Percentiles rank a stretch among this genome's conserved stretches.
Evolutionary conservation across 2,888 invertebrate species (phyloP).

Genomic region (Limulus polyphemus): DNA sequence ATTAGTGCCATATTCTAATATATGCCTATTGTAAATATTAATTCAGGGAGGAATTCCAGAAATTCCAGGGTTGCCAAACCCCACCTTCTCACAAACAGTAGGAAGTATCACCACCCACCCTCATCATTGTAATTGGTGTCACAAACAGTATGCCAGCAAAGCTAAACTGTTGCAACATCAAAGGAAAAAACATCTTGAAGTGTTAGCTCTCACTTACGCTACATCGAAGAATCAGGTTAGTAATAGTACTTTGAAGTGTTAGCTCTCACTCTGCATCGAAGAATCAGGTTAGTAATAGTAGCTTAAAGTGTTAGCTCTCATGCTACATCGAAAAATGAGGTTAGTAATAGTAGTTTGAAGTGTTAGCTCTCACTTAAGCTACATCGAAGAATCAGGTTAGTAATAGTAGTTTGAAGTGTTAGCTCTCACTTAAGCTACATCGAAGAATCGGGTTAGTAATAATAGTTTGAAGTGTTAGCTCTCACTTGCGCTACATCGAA

Average conservation of each 20-base stretch:
- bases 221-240: too few relatives aligned
- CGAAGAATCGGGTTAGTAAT: too few relatives aligned
- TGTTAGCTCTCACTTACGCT: conserved; percentile 12
- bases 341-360: too few relatives aligned
- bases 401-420: conserved; percentile 30
- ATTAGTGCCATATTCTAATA: background rate
- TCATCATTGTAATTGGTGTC: conserved; percentile 63
- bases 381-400: too few relatives aligned
- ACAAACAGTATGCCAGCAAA: conserved; percentile 73
- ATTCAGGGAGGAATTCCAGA: conserved; percentile 40
- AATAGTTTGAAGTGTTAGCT: conserved; percentile 28
- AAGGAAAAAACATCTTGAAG: conserved; percentile 39
- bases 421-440: background rate
- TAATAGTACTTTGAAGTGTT: conserved; percentile 21
- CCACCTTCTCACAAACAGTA: conserved; percentile 56
- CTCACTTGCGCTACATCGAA: too few relatives aligned
- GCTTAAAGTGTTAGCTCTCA: conserved; percentile 26
- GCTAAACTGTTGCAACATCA: conserved; percentile 45
- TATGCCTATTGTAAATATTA: too few relatives aligned
- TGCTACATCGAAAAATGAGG: too few relatives aligned
- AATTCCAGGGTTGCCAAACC: conserved; percentile 45
- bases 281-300: too few relatives aligned
- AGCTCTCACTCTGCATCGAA: background rate
- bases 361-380: conserved; percentile 12
- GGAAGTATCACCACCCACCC: conserved; percentile 57